Evolutionary conservation across 2,113 vertebrate species (phyloP).

Genomic region (Corythornis vintsioides): DNA sequence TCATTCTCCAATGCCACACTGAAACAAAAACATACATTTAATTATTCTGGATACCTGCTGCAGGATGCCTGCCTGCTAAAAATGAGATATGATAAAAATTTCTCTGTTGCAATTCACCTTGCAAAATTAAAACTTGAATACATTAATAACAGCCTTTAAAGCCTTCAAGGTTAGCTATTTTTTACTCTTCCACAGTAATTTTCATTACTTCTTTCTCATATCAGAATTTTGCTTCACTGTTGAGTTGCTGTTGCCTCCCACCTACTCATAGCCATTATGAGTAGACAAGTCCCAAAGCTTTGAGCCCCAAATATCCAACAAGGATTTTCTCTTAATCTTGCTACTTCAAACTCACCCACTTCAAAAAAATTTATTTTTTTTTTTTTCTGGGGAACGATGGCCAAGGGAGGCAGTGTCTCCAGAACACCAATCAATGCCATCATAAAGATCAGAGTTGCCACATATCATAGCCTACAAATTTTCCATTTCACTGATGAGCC

Average conservation of each 20-base stretch:
- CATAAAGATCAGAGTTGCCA: conserved; percentile 14
- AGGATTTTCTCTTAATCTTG: neutral
- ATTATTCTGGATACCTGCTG: conserved; percentile 45
- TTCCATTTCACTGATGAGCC: neutral
- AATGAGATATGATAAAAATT: conserved; percentile 35
- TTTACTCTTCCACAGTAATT: neutral
- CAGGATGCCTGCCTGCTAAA: conserved; percentile 17
- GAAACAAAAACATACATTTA: conserved; percentile 57
- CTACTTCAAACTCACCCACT: neutral
- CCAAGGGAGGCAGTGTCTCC: neutral
- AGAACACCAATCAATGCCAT: conserved; percentile 13
- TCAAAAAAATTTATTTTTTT: too few species aligned
- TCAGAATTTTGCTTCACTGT: neutral
- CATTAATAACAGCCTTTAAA: neutral
- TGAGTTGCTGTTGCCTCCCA: neutral
- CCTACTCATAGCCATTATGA: neutral
- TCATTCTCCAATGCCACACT: conserved; percentile 44
- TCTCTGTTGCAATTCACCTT: neutral
- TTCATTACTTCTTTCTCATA: neutral
- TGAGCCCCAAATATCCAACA: rapidly evolving
- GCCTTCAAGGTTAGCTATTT: neutral
- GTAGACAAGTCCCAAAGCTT: neutral
- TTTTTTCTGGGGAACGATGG: neutral
- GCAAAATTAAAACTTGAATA: neutral
- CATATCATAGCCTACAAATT: conserved; percentile 3